Base-by-base conservation (phyloP, 2,888 invertebrate species). In the Romanomermis culicivorax region DNA sequence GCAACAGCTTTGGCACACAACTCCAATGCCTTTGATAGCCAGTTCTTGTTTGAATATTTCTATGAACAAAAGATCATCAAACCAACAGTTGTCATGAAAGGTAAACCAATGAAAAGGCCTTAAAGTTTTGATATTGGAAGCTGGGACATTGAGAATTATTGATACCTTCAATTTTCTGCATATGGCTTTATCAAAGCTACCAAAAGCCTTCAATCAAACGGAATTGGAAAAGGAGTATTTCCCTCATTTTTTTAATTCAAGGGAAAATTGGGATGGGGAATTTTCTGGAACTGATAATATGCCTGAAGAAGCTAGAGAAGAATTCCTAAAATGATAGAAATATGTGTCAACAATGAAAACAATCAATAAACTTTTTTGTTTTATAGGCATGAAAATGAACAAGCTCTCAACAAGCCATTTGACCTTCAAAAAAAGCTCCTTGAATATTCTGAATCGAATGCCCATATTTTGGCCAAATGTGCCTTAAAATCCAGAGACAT, bases 391-490 rank as follows among this genome's bases (percentile, higher is more conserved):
- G n/a, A n/a, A n/a, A n/a, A n/a, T n/a, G n/a, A n/a, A n/a, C n/a
- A n/a, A n/a, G n/a, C n/a, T n/a, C n/a, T n/a, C 36, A 17, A 17
- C 36, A 36, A 36, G 36, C 36, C 17, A 2, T 63, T 61, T 45
- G 52, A 61, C 55, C 59, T 62, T 51, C 29, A 55, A 36, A 45
- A 55, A 17, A 59, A 63, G 42, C 52, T 61, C 7, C 36, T 24
- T 2, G 55, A 55, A 23, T 63, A 61, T 45, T 63, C 61, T 51
- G 26, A 27, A 2, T 52, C 47, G 2, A 61, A 62, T 53, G 60
- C 61, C 2, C 3, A 42, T 1, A 54, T 60, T 29, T 47, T 57
- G 23, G 26, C 47, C 23, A 47, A 23, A 53, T 51, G 29, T 17
- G 45, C 36, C 25, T 52, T n/a, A n/a, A n/a, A n/a, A n/a, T n/a